Evolutionary conservation across 2,113 vertebrate species (phyloP), one percentile per base, ranked within the genome.

Genomic region (Clarias macrocephalus): DNA sequence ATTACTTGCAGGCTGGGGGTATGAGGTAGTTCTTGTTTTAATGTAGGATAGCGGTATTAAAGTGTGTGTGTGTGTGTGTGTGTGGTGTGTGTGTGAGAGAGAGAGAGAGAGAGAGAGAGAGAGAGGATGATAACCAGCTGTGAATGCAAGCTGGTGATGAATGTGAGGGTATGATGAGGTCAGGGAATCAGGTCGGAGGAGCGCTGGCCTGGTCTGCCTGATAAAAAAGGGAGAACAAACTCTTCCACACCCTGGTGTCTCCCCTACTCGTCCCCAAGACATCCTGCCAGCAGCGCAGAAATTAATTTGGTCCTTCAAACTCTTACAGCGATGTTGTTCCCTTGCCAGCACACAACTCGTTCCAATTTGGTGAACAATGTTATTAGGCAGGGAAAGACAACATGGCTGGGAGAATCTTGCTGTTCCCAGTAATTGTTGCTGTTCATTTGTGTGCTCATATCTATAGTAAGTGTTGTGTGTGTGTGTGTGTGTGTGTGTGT

Each of bases 111-210:
- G 23, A 88, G 62, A 77, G 84, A 65, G 48, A 80, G 72, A 83
- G 72, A 63, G 80, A 73, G 54, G 84, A 83, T 80, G 83, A 90
- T 87, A 83, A 86, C 81, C 87, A 93, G 91, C 92, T 92, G 92
- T 75, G 84, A 91, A 90, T 91, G 92, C 91, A 92, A 90, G 93
- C 28, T 82, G 37, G 52, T 89, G 86, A 94, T 95, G 93, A 93
- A 91, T 93, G 86, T 86, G 91, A 87, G 91, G 91, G 86, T 90
- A 81, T 0, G 76, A 92, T 92, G 91, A 94, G 92, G 92, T 89
- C 8, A 30, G 92, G 92, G 92, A 93, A 91, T 93, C 72, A 48
- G 90, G 87, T 87, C 90, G 88, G 87, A 86, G 81, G 90, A 89
- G 30, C 89, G 92, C 92, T 90, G 91, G 93, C 90, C 66, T 88